phyloP scores from a whole-genome alignment of 2,888 invertebrate species.

The Phortica okadai region DNA sequence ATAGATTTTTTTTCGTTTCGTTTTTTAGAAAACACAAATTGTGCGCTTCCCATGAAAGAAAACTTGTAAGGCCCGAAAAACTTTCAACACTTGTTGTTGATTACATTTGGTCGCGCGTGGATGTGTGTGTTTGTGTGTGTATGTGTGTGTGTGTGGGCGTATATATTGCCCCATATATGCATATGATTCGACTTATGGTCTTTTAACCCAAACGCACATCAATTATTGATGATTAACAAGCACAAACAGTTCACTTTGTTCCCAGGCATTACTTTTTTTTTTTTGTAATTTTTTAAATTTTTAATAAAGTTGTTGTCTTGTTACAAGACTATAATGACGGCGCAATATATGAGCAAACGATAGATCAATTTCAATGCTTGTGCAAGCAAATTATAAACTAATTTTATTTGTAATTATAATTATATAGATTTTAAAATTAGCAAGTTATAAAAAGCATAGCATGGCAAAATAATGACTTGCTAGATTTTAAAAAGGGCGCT shows the following conservation, averaged over 20 bases:
- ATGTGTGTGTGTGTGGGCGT: neutral
- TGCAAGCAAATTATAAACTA: too few relatives aligned
- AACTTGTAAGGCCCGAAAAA: conserved; percentile 1
- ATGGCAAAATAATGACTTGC: too few relatives aligned
- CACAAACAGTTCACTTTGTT: conserved; percentile 25
- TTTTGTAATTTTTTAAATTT: conserved; percentile 15
- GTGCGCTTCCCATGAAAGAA: conserved; percentile 2
- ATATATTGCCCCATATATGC: neutral
- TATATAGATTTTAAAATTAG: too few relatives aligned
- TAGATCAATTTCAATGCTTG: neutral
- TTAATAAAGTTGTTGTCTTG: neutral
- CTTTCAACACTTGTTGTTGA: conserved; percentile 17
- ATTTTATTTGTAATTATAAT: too few relatives aligned
- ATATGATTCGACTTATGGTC: neutral
- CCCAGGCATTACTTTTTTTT: conserved; percentile 33
- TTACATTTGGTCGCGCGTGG: neutral
- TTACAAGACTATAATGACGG: neutral
- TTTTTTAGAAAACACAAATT: conserved; percentile 1
- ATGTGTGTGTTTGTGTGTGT: neutral
- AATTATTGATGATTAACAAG: conserved; percentile 18
- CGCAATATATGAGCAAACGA: neutral
- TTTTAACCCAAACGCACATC: neutral
- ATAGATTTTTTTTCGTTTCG: neutral
- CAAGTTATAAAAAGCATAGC: too few relatives aligned
- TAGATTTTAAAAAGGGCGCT: too few relatives aligned